phyloP scores from a whole-genome alignment of 1,140 invertebrate genomes.

The Zaprionus nigranus region DNA sequence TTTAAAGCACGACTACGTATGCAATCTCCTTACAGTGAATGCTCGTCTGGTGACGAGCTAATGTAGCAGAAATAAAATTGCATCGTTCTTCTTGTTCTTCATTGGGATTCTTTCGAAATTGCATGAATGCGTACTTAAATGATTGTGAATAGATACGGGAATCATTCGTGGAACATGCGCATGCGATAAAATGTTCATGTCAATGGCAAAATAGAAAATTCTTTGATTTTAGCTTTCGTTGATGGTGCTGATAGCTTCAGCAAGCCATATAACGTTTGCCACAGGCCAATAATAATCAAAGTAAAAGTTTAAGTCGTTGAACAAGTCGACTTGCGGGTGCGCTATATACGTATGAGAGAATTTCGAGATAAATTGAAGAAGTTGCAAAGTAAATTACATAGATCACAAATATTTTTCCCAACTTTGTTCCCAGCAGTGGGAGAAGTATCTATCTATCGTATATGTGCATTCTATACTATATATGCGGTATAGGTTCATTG shows the following conservation, averaged over 20 bases:
- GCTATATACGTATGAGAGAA: not conserved
- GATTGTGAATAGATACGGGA: not conserved
- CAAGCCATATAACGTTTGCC: conserved; percentile 15
- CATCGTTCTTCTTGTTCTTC: not conserved
- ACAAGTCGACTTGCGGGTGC: not conserved
- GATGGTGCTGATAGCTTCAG: conserved; percentile 17
- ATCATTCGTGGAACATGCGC: conserved; percentile 2
- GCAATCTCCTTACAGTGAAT: not conserved
- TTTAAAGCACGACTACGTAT: not conserved
- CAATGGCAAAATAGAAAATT: conserved; percentile 8
- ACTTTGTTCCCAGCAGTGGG: not conserved
- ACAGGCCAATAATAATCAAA: conserved; percentile 12
- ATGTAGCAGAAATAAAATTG: not conserved
- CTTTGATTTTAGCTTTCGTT: conserved; percentile 16
- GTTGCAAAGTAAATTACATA: not conserved
- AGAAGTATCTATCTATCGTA: not conserved
- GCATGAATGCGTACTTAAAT: not conserved
- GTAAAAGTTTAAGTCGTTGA: not conserved
- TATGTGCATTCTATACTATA: too few relatives aligned
- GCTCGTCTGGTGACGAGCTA: not conserved
- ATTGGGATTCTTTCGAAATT: not conserved
- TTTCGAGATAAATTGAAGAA: not conserved
- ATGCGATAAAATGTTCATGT: conserved; percentile 7
- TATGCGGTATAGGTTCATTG: too few relatives aligned
- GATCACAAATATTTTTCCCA: not conserved